These are phyloP conservation scores for Galagoides demidoff DNA, from an alignment of 2,797 vertebrate species.

Conservation along the genomic window DNA sequence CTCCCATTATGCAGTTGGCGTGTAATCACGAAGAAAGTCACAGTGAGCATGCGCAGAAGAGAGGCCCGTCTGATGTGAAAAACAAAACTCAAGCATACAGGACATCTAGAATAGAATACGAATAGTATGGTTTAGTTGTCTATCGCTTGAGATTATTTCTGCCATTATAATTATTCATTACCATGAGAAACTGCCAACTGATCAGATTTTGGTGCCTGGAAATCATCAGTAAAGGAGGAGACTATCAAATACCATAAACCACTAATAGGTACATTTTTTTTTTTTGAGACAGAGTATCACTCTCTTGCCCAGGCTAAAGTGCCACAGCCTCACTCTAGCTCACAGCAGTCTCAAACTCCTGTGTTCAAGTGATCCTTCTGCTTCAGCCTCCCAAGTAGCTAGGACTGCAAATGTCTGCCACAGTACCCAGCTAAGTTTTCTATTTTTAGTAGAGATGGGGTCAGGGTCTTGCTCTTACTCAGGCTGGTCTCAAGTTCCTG, in stretches of 20 bases:
- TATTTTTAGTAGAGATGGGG: no score
- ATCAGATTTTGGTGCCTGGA: not conserved
- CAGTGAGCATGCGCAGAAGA: not conserved
- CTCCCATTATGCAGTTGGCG: not conserved
- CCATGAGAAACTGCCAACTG: not conserved
- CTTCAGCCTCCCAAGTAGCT: no score
- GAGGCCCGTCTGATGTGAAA: not conserved
- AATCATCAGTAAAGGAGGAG: conserved; percentile 11
- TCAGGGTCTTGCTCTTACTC: no score
- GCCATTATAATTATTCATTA: not conserved
- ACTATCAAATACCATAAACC: not conserved
- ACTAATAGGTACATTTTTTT: not conserved
- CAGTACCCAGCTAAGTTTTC: no score
- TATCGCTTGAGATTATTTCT: not conserved
- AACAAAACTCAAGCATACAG: not conserved
- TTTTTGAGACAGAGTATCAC: no score
- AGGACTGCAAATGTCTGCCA: no score
- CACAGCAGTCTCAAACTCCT: no score
- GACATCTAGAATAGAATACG: not conserved
- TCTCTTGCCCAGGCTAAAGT: no score
- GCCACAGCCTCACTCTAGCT: no score
- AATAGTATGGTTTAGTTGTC: not conserved
- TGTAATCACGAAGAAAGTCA: not conserved
- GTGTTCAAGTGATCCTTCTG: no score
- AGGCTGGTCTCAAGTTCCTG: no score